Percentiles rank a stretch among this genome's conserved stretches.
Evolutionary conservation across 92 coral and sea anemone species (phyloP).

Genomic region (Bergia puertoricense): DNA sequence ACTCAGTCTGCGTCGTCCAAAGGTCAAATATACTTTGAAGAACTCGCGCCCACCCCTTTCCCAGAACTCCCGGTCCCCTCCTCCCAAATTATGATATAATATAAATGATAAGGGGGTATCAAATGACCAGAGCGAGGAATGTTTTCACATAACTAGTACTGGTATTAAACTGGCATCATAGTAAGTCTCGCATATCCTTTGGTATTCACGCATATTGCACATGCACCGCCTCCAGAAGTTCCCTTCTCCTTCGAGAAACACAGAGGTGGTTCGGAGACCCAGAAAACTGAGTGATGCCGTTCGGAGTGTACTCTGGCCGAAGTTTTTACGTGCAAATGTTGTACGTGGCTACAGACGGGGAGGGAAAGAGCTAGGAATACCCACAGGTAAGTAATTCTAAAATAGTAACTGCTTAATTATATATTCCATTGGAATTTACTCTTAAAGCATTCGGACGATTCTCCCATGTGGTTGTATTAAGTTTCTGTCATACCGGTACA

Average conservation of each 20-base stretch:
- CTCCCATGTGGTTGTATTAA: no score
- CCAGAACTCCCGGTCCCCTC: neutral
- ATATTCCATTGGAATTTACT: neutral
- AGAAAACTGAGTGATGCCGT: constrained; percentile 15
- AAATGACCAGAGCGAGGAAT: no score
- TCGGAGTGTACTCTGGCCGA: constrained; percentile 26
- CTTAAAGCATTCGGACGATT: neutral
- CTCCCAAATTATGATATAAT: no score
- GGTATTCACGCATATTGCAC: no score
- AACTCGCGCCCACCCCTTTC: neutral
- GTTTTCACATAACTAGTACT: no score
- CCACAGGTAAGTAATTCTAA: constrained; percentile 49
- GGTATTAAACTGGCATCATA: no score
- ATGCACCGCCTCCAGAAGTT: no score
- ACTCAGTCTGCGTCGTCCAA: no score
- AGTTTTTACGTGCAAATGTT: constrained; percentile 63
- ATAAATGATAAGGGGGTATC: no score
- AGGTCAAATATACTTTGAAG: no score
- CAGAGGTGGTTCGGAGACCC: constrained; percentile 30
- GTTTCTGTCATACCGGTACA: no score
- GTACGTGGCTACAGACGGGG: constrained; percentile 66
- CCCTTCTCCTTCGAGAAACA: neutral
- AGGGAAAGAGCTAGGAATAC: constrained; percentile 76
- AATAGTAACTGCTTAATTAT: neutral
- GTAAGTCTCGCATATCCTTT: no score